phyloP scores from a whole-genome alignment of 1,140 invertebrate genomes.

The Eupristina koningsbergeri region DNA sequence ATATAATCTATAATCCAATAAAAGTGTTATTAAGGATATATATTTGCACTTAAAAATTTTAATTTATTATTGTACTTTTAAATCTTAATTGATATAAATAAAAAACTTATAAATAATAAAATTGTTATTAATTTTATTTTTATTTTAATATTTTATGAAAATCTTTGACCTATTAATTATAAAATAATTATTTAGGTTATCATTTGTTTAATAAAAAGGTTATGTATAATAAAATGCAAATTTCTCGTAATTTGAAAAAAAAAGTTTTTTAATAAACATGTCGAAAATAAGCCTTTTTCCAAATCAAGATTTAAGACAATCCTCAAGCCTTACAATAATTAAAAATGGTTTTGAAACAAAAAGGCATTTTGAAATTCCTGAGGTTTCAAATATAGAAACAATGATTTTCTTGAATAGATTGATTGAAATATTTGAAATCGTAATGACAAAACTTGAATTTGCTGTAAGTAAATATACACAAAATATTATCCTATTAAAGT shows the following conservation, averaged over 20 bases:
- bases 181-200: background rate
- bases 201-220: background rate
- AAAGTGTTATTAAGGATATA: slow-evolving; percentile 43
- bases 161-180: background rate
- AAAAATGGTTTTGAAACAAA: background rate
- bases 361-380: slow-evolving; percentile 6
- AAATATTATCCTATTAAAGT: background rate
- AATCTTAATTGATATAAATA: no score
- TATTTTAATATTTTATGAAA: background rate
- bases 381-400: slow-evolving; percentile 32
- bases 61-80: background rate
- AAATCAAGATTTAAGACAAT: background rate
- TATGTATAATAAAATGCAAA: background rate
- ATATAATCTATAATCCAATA: slow-evolving; percentile 39
- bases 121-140: background rate
- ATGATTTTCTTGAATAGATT: slow-evolving; percentile 45
- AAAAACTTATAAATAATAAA: background rate
- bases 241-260: background rate
- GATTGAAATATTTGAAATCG: slow-evolving; percentile 34
- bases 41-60: slow-evolving; percentile 43
- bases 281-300: background rate
- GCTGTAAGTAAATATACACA: slow-evolving; percentile 37
- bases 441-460: slow-evolving; percentile 51
- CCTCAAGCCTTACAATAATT: background rate
- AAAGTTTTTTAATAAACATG: background rate